These are phyloP conservation scores for Calephelis perditalis DNA, from an alignment of 2,888 invertebrate genomes.

Conservation along the genomic window DNA sequence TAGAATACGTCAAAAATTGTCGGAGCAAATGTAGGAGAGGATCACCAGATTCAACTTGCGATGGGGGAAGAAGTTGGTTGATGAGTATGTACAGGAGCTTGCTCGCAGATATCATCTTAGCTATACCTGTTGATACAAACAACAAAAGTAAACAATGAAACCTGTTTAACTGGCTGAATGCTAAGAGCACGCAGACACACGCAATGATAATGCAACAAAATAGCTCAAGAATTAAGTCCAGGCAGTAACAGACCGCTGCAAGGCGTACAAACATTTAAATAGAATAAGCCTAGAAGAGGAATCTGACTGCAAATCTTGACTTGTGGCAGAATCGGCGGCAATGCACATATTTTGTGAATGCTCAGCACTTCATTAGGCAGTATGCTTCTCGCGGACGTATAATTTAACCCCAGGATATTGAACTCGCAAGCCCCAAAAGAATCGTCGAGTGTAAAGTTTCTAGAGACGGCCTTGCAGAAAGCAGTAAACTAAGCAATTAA, in stretches of 20 bases:
- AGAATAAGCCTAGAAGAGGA: not conserved
- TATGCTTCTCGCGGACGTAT: not conserved
- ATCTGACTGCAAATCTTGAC: not conserved
- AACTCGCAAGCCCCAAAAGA: not conserved
- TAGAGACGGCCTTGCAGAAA: not conserved
- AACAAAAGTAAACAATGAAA: too few species aligned
- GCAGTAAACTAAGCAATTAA: too few species aligned
- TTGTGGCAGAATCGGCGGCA: not conserved
- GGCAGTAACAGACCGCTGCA: not conserved
- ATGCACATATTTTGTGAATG: not conserved
- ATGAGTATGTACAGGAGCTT: too few species aligned
- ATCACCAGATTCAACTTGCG: too few species aligned
- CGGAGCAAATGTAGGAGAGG: too few species aligned
- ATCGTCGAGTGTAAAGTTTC: not conserved
- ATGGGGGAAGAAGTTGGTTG: too few species aligned
- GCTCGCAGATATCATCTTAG: too few species aligned
- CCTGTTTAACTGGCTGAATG: too few species aligned
- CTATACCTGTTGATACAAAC: too few species aligned
- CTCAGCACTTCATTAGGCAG: not conserved
- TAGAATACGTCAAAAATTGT: too few species aligned
- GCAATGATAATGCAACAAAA: not conserved
- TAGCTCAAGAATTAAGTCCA: not conserved
- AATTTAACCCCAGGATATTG: not conserved
- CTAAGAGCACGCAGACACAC: too few species aligned
- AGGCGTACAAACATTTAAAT: not conserved